A percentile compares a stretch with the other conserved stretches of the same genome.
These are phyloP conservation scores for Paedocypris micromegethes DNA, from an alignment of 2,797 vertebrate genomes.

Conservation along the genomic window DNA sequence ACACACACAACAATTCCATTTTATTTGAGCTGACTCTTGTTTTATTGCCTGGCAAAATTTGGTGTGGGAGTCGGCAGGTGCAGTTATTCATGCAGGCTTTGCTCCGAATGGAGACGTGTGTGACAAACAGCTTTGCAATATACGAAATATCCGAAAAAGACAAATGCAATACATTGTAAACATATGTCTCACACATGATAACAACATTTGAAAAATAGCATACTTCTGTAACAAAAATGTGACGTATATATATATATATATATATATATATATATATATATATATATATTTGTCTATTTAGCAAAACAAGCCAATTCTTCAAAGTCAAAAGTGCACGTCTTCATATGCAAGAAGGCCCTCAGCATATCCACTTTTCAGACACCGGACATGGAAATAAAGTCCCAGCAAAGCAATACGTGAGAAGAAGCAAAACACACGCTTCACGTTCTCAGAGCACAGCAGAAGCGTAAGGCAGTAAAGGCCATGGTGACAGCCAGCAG, in stretches of 20 bases:
- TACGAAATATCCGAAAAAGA: constrained; percentile 5
- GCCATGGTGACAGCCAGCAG: constrained; percentile 17
- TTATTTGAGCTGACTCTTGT: constrained; percentile 41
- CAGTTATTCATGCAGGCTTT: constrained; percentile 40
- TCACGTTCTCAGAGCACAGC: constrained; percentile 8
- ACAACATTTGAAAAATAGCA: too few relatives aligned
- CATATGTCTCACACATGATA: too few relatives aligned
- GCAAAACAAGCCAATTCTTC: too few relatives aligned
- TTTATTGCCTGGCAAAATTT: constrained; percentile 43
- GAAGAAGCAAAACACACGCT: background rate
- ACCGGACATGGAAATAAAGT: constrained; percentile 3
- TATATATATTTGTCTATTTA: too few relatives aligned
- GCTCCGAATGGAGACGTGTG: constrained; percentile 2
- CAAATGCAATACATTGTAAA: background rate
- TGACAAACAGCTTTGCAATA: constrained; percentile 4
- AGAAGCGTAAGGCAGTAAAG: constrained; percentile 6
- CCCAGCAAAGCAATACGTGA: background rate
- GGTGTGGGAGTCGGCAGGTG: constrained; percentile 41
- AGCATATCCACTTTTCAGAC: constrained; percentile 1
- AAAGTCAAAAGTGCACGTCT: too few relatives aligned
- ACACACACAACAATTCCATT: constrained; percentile 46
- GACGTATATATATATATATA: too few relatives aligned
- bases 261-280: too few relatives aligned
- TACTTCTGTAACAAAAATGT: too few relatives aligned
- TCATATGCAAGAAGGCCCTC: background rate